Evolutionary conservation across 2,888 invertebrate genomes (phyloP).

Genomic region (Pristionchus mayeri): DNA sequence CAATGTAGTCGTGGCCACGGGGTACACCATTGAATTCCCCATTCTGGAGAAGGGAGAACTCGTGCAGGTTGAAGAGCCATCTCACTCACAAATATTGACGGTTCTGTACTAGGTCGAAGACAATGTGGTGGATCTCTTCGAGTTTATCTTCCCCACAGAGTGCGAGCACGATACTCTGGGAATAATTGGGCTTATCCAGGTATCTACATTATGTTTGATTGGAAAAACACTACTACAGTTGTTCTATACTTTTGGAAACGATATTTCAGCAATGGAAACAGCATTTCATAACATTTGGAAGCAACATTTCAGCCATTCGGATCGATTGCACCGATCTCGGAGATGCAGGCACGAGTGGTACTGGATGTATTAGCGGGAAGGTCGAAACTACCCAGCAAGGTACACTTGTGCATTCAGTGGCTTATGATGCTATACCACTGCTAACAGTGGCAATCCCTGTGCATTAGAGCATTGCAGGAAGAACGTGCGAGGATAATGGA

Average conservation of each 20-base stretch:
- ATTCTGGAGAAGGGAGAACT: conserved; percentile 74
- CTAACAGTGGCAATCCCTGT: no score
- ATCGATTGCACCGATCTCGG: conserved; percentile 78
- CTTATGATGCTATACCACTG: no score
- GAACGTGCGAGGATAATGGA: conserved; percentile 54
- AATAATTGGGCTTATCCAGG: conserved; percentile 78
- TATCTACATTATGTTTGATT: conserved; percentile 53
- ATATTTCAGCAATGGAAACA: no score
- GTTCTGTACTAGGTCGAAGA: not conserved
- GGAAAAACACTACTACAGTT: no score
- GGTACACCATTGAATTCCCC: conserved; percentile 77
- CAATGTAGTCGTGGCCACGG: conserved; percentile 77
- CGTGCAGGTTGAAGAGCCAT: conserved; percentile 56
- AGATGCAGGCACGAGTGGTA: conserved; percentile 79
- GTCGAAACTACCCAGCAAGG: conserved; percentile 18
- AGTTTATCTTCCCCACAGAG: conserved; percentile 77
- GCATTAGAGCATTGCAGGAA: not conserved
- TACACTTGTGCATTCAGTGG: not conserved
- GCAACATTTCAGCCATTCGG: conserved; percentile 76
- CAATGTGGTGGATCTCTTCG: conserved; percentile 75
- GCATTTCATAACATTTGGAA: not conserved
- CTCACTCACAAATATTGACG: not conserved
- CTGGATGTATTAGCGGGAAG: conserved; percentile 62
- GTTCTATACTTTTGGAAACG: no score
- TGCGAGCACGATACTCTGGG: conserved; percentile 77